Evolutionary conservation across 2,888 invertebrate species (phyloP).

Genomic region (Pedicia rivosa): DNA sequence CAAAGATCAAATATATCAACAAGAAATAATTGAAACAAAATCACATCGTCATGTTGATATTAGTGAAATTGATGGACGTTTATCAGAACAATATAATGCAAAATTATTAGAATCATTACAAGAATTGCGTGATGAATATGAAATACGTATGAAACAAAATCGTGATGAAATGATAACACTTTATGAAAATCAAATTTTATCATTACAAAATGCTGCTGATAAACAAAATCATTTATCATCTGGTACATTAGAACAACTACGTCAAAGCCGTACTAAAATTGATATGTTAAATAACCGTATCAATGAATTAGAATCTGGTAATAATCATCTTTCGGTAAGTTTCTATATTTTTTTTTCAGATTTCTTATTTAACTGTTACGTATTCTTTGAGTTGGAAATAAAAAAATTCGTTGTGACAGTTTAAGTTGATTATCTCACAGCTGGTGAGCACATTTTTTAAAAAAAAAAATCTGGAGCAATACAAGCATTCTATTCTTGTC

Average conservation of each 20-base stretch:
- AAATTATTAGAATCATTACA: constrained; percentile 82
- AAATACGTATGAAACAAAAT: constrained; percentile 72
- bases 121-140: constrained; percentile 85
- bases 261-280: constrained; percentile 55
- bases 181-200: constrained; percentile 47
- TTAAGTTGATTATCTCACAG: too few relatives aligned
- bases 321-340: too few relatives aligned
- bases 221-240: constrained; percentile 56
- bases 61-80: constrained; percentile 83
- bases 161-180: constrained; percentile 74
- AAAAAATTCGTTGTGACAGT: too few relatives aligned
- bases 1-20: constrained; percentile 70
- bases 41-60: constrained; percentile 81
- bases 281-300: constrained; percentile 58
- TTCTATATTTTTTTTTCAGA: too few relatives aligned
- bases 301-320: constrained; percentile 60
- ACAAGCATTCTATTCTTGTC: too few relatives aligned
- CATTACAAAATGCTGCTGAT: constrained; percentile 53
- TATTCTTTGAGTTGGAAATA: too few relatives aligned
- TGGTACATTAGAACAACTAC: constrained; percentile 68
- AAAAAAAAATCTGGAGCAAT: too few relatives aligned
- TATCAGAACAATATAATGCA: constrained; percentile 85
- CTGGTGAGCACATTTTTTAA: too few relatives aligned
- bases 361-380: too few relatives aligned
- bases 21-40: constrained; percentile 80